Conservation (phyloP, 2,888 invertebrate genomes). For the Cephus rjabovi region DNA sequence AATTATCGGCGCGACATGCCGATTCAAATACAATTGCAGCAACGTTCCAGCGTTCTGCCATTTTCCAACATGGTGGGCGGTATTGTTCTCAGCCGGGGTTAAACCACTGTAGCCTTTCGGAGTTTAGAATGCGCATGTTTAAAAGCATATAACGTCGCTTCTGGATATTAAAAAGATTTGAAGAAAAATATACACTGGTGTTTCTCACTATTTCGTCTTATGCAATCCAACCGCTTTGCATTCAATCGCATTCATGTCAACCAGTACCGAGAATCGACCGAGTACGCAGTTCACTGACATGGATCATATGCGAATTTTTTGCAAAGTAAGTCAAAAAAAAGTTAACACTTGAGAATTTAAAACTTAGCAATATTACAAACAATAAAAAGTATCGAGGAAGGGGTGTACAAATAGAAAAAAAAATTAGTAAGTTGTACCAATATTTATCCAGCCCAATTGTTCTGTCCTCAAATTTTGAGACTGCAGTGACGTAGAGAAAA, state of each 20-base stretch:
- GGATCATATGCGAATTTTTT: neutral
- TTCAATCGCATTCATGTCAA: conserved; percentile 36
- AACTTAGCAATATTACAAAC: neutral
- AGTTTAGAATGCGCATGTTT: conserved; percentile 4
- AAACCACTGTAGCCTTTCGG: neutral
- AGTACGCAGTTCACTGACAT: conserved; percentile 50
- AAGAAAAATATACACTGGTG: neutral
- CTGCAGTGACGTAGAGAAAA: neutral
- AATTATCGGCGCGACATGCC: conserved; percentile 29
- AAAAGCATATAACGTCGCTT: neutral
- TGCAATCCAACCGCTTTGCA: conserved; percentile 48
- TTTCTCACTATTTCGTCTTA: conserved; percentile 31
- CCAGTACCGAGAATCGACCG: conserved; percentile 38
- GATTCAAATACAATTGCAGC: neutral
- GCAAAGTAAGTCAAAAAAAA: neutral
- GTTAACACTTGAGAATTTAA: neutral
- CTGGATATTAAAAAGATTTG: neutral
- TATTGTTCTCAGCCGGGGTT: neutral
- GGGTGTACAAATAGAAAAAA: neutral
- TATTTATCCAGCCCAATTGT: neutral
- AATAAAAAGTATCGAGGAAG: neutral
- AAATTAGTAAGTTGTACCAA: neutral
- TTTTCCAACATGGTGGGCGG: neutral
- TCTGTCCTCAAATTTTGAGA: neutral
- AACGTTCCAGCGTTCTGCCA: neutral